Base-by-base conservation (phyloP, 2,113 vertebrate species). In the Corynorhinus townsendii region DNA sequence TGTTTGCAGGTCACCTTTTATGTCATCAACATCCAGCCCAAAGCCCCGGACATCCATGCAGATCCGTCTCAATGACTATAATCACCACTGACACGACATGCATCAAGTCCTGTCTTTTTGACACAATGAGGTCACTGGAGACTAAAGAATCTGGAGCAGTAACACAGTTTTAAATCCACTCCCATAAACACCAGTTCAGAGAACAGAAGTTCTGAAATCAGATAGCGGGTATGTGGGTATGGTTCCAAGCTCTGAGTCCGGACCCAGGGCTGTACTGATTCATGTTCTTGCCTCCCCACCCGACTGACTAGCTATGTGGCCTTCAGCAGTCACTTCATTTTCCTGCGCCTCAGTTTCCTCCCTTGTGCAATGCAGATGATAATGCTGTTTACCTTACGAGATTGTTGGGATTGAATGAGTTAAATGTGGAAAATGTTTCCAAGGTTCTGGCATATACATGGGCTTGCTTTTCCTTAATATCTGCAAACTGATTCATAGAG, bases 61-160 rank as follows among this genome's bases (percentile, higher is more conserved):
- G 14, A 75, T 71, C 75, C 6, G 38, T 43, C 45, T 84, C 59
- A 84, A 3, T 90, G 82, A 88, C 28, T 59, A 0, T 28, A 20
- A 54, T 45, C 22, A n/a, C 11, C 47, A 38, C 16, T 38, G 88
- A 52, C 66, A 79, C 4, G 19, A 16, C 43, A 33, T n/a, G 30
- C 5, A 80, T 76, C 68, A 20, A 79, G 43, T 80, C 56, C 73
- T 73, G 26, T 79, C 83, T 33, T 91, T 82, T 88, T n/a, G 15
- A 93, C 35, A 84, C 47, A 93, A 16, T 86, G 68, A 86, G 11
- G 56, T 95, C 93, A 88, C 66, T 11, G 49, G 56, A 85, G 56
- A 94, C 77, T 20, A 9, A 96, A 96, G 93, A 33, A 68, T 79
- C 19, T 56, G 3, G n/a, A 47, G 0, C 2, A 56, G 6, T 56